Evolutionary conservation across 1,140 invertebrate genomes (phyloP).

Genomic region (Dreissena polymorpha): DNA sequence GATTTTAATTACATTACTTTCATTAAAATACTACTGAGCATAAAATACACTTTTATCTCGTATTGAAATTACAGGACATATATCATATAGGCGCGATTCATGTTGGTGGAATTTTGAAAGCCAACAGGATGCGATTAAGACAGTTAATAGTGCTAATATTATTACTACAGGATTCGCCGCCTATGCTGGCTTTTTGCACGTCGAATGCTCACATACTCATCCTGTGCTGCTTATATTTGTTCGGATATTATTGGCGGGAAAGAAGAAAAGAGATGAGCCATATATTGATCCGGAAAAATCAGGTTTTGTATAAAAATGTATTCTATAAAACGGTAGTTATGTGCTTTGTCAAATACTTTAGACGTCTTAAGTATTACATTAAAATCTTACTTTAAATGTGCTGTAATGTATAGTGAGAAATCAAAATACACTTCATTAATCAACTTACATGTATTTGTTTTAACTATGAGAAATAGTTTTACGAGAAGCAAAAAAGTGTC

Average conservation of each 20-base stretch:
- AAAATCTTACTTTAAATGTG: no score
- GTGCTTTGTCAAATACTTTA: no score
- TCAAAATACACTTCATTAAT: no score
- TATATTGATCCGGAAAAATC: no score
- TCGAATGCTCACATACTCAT: slow-evolving; percentile 63
- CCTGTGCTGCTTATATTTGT: slow-evolving; percentile 64
- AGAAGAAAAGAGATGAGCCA: background rate
- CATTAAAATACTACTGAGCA: background rate
- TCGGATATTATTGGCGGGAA: slow-evolving; percentile 33
- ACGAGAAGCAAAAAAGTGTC: no score
- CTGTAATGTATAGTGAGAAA: no score
- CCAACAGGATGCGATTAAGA: background rate
- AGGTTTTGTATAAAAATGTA: no score
- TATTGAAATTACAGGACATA: background rate
- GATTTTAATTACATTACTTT: background rate
- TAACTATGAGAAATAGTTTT: no score
- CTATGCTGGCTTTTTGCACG: slow-evolving; percentile 64
- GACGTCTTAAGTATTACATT: no score
- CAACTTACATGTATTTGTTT: no score
- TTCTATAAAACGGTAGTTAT: no score
- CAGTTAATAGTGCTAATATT: background rate
- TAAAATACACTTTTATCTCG: background rate
- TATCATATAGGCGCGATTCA: background rate
- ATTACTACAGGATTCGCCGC: slow-evolving; percentile 62
- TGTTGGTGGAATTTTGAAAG: background rate